phyloP scores from a whole-genome alignment of 2,797 vertebrate species.

The Oreortyx pictus region DNA sequence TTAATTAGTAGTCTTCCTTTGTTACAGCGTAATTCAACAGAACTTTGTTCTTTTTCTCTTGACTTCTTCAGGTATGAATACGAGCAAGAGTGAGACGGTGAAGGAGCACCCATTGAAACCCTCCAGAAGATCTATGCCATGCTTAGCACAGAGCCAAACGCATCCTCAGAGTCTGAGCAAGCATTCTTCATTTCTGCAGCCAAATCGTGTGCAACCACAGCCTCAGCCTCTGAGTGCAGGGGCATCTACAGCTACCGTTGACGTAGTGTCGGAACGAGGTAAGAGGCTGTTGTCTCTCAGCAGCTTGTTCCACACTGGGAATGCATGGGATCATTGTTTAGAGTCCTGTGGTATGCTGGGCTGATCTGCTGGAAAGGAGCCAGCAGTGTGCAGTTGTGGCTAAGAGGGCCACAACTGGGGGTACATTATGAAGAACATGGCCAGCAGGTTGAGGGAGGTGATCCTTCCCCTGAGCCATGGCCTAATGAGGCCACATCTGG shows the following conservation, averaged over 20 bases:
- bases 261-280: slow-evolving; percentile 78
- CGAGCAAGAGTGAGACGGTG: slow-evolving; percentile 94
- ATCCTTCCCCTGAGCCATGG: not conserved
- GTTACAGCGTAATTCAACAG: not conserved
- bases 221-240: slow-evolving; percentile 71
- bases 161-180: slow-evolving; percentile 93
- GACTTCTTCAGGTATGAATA: slow-evolving; percentile 90
- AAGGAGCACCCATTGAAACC: slow-evolving; percentile 93
- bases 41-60: not conserved
- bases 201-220: slow-evolving; percentile 75
- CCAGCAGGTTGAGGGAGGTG: not conserved
- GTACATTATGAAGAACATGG: not conserved
- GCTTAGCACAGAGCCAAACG: slow-evolving; percentile 92
- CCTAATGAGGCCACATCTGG: not conserved
- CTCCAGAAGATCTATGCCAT: slow-evolving; percentile 94
- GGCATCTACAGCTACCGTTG: slow-evolving; percentile 76
- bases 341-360: not conserved
- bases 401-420: too few relatives aligned
- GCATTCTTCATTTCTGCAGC: slow-evolving; percentile 88
- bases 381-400: not conserved
- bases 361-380: not conserved
- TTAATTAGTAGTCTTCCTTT: not conserved
- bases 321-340: not conserved
- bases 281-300: not conserved
- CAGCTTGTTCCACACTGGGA: not conserved